Base-by-base conservation (phyloP, 2,113 vertebrate species). In the Hippocampus abdominalis region DNA sequence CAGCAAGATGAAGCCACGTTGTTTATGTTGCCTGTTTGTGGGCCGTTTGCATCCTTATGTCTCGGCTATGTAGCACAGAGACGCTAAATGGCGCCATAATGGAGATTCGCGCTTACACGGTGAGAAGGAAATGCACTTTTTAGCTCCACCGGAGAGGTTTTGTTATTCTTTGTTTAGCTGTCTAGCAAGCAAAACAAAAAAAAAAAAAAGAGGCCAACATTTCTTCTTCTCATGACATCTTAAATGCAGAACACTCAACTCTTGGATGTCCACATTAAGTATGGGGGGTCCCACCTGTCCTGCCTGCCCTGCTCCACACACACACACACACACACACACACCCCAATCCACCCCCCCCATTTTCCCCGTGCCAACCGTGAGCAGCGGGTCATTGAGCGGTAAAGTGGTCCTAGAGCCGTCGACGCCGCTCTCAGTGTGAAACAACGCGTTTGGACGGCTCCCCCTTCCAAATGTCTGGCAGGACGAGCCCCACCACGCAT, bases 21-120 rank as follows among this genome's bases (percentile, higher is more conserved):
- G 91, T 92, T 92, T 90, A 73, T 71, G 80, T 86, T 88, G 84
- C 72, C 84, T 89, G 81, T 91, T 91, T 90, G 85, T 86, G 80
- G 77, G 76, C 79, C 71, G 74, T 66, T 77, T 79, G 68, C 85
- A 80, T 63, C 82, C 82, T 86, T 84, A 65, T 83, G 85, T 78
- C 75, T 75, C 77, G 54, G 54, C 69, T 32, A 10, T 64, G 74
- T 77, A 81, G 73, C 78, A 73, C 40, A 0, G 23, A 49, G 73
- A 71, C 60, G 74, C 77, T 78, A 75, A 78, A 79, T 46, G 77
- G 75, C 64, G 74, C 75, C 73, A 67, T 63, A 44, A 18, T 75
- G 68, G 74, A 53, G 69, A 69, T 79, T 66, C 15, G 49, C 74
- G 63, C 39, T 69, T 70, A n/a, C 4, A 0, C 56, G 11, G 4